phyloP scores from a whole-genome alignment of 2,888 invertebrate species.

The Brachypalpus laphriformis region DNA sequence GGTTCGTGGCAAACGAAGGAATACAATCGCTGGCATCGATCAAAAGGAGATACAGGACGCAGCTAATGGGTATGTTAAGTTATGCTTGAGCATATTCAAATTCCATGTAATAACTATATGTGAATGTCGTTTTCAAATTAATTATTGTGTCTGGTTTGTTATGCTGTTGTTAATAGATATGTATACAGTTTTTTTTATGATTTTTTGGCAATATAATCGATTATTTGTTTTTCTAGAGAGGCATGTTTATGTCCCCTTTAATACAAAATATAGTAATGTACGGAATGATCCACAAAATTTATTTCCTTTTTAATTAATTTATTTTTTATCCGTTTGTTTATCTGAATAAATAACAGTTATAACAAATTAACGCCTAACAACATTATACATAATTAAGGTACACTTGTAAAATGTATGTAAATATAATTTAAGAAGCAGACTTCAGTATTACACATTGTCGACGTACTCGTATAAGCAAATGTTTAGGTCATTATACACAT shows the following conservation, averaged over 20 bases:
- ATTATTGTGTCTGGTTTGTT: constrained; percentile 70
- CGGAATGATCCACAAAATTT: constrained; percentile 68
- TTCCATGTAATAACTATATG: constrained; percentile 53
- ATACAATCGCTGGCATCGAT: constrained; percentile 95
- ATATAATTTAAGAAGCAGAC: constrained; percentile 57
- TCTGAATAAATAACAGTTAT: constrained; percentile 70
- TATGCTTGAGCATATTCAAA: constrained; percentile 4
- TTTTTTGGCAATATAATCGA: constrained; percentile 60
- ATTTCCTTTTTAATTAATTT: constrained; percentile 30
- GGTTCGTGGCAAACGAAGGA: constrained; percentile 92
- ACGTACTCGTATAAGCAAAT: background rate
- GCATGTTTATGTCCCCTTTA: constrained; percentile 73
- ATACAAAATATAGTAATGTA: constrained; percentile 51
- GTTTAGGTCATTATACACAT: constrained; percentile 2
- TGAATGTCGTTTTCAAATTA: constrained; percentile 65
- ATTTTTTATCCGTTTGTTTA: constrained; percentile 45
- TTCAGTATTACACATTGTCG: constrained; percentile 60
- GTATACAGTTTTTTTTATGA: constrained; percentile 51
- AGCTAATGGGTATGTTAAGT: constrained; percentile 89
- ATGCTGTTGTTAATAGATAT: constrained; percentile 73
- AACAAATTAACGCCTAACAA: constrained; percentile 73
- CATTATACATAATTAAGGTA: constrained; percentile 51
- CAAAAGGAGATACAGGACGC: constrained; percentile 94
- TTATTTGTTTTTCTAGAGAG: constrained; percentile 48
- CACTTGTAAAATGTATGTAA: constrained; percentile 40